Base-by-base conservation (phyloP, 2,113 vertebrate species). In the Otis tarda region DNA sequence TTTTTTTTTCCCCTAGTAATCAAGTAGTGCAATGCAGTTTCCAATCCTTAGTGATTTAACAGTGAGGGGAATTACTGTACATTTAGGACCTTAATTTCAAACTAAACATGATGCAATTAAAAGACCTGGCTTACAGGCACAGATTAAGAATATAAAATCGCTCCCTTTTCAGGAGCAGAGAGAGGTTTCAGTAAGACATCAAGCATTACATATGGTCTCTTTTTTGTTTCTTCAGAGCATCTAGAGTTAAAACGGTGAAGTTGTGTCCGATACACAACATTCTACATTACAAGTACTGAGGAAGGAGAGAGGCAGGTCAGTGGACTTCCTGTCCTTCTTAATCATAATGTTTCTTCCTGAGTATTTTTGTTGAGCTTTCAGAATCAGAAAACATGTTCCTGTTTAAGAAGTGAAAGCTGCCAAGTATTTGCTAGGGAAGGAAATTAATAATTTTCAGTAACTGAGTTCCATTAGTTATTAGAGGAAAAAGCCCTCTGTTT, bases 401-500 rank as follows among this genome's bases (percentile, higher is more conserved):
- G 93, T 98, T 97, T 84, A 88, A 84, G 67, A 97, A 97, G 75
- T 55, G 75, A 97, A 98, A 97, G 91, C 91, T 95, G 95, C 94
- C 91, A 97, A 97, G 64, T 90, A 91, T 89, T 95, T 96, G 80
- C 52, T 95, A 76, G 82, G 94, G 78, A 97, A 94, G 82, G 75
- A 97, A 93, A 91, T 94, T 93, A 94, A 67, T 69, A 89, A 94
- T 88, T 91, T 84, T 85, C 94, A 96, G 92, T 94, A 90, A 96
- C 65, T 47, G 64, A 95, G 73, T 86, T 94, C 87, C 59, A 64
- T 70, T 53, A 95, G 88, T 71, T 93, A 82, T 83, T 74, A 78
- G 82, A 90, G 59, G 37, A 25, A 89, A 78, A 61, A 89, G 10
- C 30, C 47, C 37, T 75, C 83, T 97, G 65, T 33, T 96, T 91